phyloP scores from a whole-genome alignment of 2,113 vertebrate species.

The Pterocles burchelli region DNA sequence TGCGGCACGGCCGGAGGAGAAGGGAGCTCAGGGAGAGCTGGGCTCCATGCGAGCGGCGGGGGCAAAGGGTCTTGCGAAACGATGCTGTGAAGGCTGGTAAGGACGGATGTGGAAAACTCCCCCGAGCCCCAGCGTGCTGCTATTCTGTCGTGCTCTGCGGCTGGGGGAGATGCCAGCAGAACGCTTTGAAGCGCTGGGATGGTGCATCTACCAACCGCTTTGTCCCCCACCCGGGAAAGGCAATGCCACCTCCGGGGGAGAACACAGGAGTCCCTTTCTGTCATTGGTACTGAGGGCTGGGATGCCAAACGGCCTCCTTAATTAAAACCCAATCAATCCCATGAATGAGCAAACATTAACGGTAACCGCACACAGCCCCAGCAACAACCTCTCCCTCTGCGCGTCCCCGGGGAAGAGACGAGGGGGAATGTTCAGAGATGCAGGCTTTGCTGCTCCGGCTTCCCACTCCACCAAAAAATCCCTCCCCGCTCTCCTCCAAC shows the following conservation, averaged over 20 bases:
- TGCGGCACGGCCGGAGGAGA: accelerated
- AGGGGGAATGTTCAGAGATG: slow-evolving; percentile 34
- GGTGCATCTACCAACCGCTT: background rate
- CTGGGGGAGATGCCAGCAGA: slow-evolving; percentile 17
- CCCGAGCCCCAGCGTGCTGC: background rate
- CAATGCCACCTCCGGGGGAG: slow-evolving; percentile 34
- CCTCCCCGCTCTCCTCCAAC: slow-evolving; percentile 1
- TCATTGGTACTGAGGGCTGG: background rate
- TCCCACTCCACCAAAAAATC: slow-evolving; percentile 40
- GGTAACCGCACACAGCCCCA: slow-evolving; percentile 29
- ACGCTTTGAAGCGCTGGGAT: slow-evolving; percentile 44
- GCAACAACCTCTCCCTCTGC: slow-evolving; percentile 27
- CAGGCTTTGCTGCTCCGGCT: slow-evolving; percentile 2
- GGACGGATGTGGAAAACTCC: slow-evolving; percentile 3
- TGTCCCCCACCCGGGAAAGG: background rate
- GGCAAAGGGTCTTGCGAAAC: background rate
- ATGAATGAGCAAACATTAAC: slow-evolving; percentile 5
- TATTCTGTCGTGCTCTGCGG: background rate
- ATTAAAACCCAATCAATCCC: slow-evolving; percentile 49
- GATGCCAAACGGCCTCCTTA: slow-evolving; percentile 18
- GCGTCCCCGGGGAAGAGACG: background rate
- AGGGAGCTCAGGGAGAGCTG: background rate
- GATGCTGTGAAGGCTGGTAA: accelerated
- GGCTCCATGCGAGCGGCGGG: background rate
- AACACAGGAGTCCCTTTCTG: slow-evolving; percentile 32